A percentile compares a stretch with the other conserved stretches of the same genome.
phyloP scores from a whole-genome alignment of 1,140 invertebrate genomes.

The Microvelia longipes region DNA sequence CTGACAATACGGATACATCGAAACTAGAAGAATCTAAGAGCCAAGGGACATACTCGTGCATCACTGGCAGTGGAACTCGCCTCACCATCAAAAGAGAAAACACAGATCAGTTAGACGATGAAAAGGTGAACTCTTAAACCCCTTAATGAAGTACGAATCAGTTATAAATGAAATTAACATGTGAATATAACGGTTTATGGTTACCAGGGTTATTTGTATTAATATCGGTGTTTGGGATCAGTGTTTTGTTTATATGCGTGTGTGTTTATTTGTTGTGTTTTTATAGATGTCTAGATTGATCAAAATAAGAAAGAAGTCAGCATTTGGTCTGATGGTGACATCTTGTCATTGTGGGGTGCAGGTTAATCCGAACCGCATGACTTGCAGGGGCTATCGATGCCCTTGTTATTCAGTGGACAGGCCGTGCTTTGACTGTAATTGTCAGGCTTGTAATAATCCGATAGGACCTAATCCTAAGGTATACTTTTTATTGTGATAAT shows the following conservation, averaged over 20 bases:
- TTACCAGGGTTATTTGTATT: background rate
- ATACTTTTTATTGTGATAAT: background rate
- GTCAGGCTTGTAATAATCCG: conserved; percentile 80
- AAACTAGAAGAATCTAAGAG: conserved; percentile 35
- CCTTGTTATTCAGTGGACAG: conserved; percentile 80
- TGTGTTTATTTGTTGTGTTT: conserved; percentile 11
- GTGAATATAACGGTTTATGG: too few relatives aligned
- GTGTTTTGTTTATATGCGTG: background rate
- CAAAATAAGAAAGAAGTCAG: conserved; percentile 31
- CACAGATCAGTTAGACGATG: conserved; percentile 37
- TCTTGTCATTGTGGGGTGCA: conserved; percentile 85
- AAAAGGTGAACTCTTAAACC: conserved; percentile 11
- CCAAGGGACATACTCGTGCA: conserved; percentile 59
- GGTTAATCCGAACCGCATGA: conserved; percentile 68
- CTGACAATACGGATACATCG: background rate
- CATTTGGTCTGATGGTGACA: conserved; percentile 53
- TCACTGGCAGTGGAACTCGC: conserved; percentile 59
- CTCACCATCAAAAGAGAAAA: conserved; percentile 53
- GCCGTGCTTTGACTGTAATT: conserved; percentile 73
- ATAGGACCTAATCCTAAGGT: conserved; percentile 40
- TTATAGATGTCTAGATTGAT: conserved; percentile 29
- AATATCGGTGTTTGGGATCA: background rate
- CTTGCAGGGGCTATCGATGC: conserved; percentile 82
- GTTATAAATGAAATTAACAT: too few relatives aligned
- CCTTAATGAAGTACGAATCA: conserved; percentile 2